Evolutionary conservation across 2,113 vertebrate genomes (phyloP), one percentile per base, ranked within the genome.

Genomic region (Melozone crissalis): DNA sequence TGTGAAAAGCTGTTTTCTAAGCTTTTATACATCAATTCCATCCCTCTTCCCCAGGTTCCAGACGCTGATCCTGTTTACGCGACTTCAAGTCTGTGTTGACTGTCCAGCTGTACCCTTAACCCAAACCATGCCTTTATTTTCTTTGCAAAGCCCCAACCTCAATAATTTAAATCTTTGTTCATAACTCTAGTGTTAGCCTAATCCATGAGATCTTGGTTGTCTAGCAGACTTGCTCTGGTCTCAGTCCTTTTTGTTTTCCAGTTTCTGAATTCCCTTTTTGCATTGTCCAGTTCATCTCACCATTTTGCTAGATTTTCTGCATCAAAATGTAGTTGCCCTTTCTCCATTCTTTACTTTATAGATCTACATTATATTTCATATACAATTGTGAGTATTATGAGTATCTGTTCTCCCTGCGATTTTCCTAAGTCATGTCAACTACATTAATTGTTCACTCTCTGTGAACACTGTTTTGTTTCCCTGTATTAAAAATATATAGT

Each of bases 161-260:
- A 44, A 63, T 9, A 1, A 8, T 14, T 21, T 51, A 47, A 65
- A 41, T 0, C 8, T 58, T 58, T 0, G 0, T 30, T 58, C 20
- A 21, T 21, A 75, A n/a, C 8, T 21, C 30, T 47, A 65, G 54
- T 2, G 7, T n/a, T 30, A 66, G 3, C n/a, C 35, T 35, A 58
- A 2, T 5, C 7, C 18, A 24, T 35, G 5, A 4, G 8, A 57
- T 5, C 9, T 71, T 59, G n/a, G 20, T 17, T 58, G 10, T 44
- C 13, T 15, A 35, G 16, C 20, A 79, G 28, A 2, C 31, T 39
- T 49, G 10, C 11, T 76, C 27, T 76, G 14, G 16, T 83, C 11
- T 75, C 33, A 33, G 1, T 51, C 15, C 2, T 51, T 4, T 23
- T 59, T 13, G 6, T 37, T 67, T 61, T 68, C 24, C 13, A 68